These are phyloP conservation scores for Aegotheles bennettii DNA, from an alignment of 2,113 vertebrate species.

Conservation along the genomic window DNA sequence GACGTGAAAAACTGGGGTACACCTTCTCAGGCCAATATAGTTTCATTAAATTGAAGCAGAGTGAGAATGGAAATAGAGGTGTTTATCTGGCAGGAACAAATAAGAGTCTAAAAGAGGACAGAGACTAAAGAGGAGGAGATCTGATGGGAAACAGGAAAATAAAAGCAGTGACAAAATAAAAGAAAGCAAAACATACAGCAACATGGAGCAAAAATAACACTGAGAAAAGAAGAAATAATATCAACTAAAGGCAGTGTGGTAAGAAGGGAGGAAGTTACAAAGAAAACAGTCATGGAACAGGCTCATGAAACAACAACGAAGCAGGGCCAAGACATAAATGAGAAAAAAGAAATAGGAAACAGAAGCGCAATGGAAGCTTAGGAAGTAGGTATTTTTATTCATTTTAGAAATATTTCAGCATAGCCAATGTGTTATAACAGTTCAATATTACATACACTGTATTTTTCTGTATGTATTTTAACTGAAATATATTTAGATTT, in stretches of 20 bases:
- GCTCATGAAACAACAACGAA: background rate
- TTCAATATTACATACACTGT: background rate
- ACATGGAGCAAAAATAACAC: background rate
- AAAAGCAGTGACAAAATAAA: background rate
- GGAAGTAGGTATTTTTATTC: slow-evolving; percentile 22
- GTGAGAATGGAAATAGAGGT: background rate
- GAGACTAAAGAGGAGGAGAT: background rate
- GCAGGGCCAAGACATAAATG: background rate
- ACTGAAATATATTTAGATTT: background rate
- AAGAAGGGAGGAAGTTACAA: background rate
- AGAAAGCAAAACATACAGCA: background rate
- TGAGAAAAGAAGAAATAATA: background rate
- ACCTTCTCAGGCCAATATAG: background rate
- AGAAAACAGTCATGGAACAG: background rate
- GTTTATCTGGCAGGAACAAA: background rate
- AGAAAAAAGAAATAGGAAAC: slow-evolving; percentile 37
- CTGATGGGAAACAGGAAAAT: background rate
- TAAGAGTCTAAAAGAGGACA: background rate
- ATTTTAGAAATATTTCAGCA: background rate
- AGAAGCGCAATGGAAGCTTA: background rate
- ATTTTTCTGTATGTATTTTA: background rate
- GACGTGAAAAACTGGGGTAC: background rate
- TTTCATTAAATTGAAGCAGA: background rate
- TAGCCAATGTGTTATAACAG: background rate
- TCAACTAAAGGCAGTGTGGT: background rate